A percentile compares a stretch with the other conserved stretches of the same genome.
phyloP scores from a whole-genome alignment of 2,797 vertebrate species.

The Spondyliosoma cantharus region DNA sequence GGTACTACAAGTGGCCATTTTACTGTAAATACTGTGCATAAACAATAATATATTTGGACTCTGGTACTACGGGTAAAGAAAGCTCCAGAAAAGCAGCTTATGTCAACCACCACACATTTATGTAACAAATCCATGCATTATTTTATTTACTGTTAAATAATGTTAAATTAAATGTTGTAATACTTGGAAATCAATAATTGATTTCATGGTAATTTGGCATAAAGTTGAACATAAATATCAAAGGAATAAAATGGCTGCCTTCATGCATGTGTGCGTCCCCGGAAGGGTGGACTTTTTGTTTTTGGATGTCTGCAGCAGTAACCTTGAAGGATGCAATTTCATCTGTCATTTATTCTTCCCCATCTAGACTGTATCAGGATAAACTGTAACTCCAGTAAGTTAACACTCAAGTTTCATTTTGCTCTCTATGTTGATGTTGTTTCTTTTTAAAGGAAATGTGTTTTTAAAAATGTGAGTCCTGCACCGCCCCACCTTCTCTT shows the following conservation, averaged over 20 bases:
- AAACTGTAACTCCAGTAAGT: slow-evolving; percentile 99
- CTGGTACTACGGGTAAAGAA: slow-evolving; percentile 7
- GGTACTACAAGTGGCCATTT: slow-evolving; percentile 98
- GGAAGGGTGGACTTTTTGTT: slow-evolving; percentile 99
- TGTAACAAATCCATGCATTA: slow-evolving; percentile 15
- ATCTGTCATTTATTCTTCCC: slow-evolving; percentile 99
- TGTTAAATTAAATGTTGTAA: not conserved
- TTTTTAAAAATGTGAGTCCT: slow-evolving; percentile 39
- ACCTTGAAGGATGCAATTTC: slow-evolving; percentile 99
- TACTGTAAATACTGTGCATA: slow-evolving; percentile 79
- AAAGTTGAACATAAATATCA: slow-evolving; percentile 16
- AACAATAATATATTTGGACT: slow-evolving; percentile 29
- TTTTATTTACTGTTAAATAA: slow-evolving; percentile 23
- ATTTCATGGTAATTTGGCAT: slow-evolving; percentile 29
- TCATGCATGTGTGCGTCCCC: slow-evolving; percentile 99
- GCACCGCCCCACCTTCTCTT: slow-evolving; percentile 25
- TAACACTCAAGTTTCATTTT: slow-evolving; percentile 99
- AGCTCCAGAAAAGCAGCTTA: slow-evolving; percentile 25
- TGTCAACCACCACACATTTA: slow-evolving; percentile 9
- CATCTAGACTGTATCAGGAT: slow-evolving; percentile 99
- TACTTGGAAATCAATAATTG: not conserved
- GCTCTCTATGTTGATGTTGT: slow-evolving; percentile 84
- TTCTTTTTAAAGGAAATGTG: slow-evolving; percentile 63
- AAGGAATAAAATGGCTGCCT: slow-evolving; percentile 93
- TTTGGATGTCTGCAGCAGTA: slow-evolving; percentile 99